Evolutionary conservation across 2,888 invertebrate genomes (phyloP).

Genomic region (Ypsolopha scabrella): DNA sequence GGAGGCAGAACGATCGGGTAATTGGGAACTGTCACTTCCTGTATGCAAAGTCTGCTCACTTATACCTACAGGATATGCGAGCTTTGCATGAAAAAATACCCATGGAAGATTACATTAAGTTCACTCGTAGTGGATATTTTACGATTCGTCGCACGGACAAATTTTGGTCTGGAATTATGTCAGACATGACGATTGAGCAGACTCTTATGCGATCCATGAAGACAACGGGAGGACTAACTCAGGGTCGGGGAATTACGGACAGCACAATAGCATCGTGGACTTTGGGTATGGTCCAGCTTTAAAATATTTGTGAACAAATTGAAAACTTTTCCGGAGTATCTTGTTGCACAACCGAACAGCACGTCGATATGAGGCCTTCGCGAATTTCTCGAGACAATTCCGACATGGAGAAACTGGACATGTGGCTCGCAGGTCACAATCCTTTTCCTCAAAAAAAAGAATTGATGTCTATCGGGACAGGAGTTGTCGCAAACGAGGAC

Average conservation of each 20-base stretch:
- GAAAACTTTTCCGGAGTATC: slow-evolving; percentile 9
- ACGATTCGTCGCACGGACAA: slow-evolving; percentile 17
- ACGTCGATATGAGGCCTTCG: slow-evolving; percentile 17
- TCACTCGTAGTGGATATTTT: slow-evolving; percentile 16
- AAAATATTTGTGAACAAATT: slow-evolving; percentile 21
- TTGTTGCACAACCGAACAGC: slow-evolving; percentile 11
- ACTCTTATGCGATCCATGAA: slow-evolving; percentile 19
- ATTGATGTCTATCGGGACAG: no score
- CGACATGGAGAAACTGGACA: no score
- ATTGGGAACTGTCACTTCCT: slow-evolving; percentile 14
- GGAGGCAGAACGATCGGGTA: slow-evolving; percentile 21
- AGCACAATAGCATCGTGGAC: slow-evolving; percentile 8
- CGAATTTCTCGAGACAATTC: no score
- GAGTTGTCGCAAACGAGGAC: no score
- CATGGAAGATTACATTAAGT: slow-evolving; percentile 12
- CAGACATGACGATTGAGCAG: slow-evolving; percentile 13
- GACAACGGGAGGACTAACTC: slow-evolving; percentile 14
- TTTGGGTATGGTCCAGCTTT: slow-evolving; percentile 21
- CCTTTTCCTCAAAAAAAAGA: no score
- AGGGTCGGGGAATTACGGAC: slow-evolving; percentile 10
- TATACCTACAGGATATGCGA: slow-evolving; percentile 15
- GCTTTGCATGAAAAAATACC: slow-evolving; percentile 13
- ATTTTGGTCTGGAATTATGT: slow-evolving; percentile 15
- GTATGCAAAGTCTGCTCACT: slow-evolving; percentile 18
- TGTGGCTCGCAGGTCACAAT: no score